Evolutionary conservation across 2,888 invertebrate genomes (phyloP).

Genomic region (Ommatoiulus sabulosus): DNA sequence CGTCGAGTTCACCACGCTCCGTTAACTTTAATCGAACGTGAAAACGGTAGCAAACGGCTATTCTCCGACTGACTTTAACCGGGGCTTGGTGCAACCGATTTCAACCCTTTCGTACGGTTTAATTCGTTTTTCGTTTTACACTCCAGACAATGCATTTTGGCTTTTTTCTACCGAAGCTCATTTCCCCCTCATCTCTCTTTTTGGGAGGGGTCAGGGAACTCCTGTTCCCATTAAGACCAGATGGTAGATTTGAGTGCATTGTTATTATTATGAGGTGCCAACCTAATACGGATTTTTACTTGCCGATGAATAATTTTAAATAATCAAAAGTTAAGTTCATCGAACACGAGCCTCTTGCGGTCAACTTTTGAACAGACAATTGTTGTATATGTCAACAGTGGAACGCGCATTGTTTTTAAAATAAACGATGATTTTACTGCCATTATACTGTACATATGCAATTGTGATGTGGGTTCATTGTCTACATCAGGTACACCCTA

Average conservation of each 20-base stretch:
- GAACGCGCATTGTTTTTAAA: no score
- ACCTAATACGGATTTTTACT: not conserved
- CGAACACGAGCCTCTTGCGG: no score
- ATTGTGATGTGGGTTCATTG: no score
- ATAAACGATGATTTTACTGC: no score
- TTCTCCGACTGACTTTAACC: not conserved
- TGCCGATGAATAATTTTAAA: not conserved
- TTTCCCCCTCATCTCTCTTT: not conserved
- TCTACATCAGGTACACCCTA: no score
- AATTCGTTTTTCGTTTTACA: not conserved
- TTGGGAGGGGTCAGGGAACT: conserved; percentile 42
- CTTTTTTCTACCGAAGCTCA: not conserved
- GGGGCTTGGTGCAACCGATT: not conserved
- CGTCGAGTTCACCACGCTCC: not conserved
- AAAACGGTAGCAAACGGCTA: no score
- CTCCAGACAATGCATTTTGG: conserved; percentile 5
- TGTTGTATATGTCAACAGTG: not conserved
- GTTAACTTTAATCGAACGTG: not conserved
- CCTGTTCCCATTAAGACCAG: conserved; percentile 27
- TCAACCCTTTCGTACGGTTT: not conserved
- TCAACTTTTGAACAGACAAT: not conserved
- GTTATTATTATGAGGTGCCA: conserved; percentile 6
- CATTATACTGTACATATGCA: no score
- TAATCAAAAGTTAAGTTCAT: not conserved
- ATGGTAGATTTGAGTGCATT: not conserved